These are phyloP conservation scores for Lamellibrachia satsuma DNA, from an alignment of 2,888 invertebrate genomes.

Conservation along the genomic window DNA sequence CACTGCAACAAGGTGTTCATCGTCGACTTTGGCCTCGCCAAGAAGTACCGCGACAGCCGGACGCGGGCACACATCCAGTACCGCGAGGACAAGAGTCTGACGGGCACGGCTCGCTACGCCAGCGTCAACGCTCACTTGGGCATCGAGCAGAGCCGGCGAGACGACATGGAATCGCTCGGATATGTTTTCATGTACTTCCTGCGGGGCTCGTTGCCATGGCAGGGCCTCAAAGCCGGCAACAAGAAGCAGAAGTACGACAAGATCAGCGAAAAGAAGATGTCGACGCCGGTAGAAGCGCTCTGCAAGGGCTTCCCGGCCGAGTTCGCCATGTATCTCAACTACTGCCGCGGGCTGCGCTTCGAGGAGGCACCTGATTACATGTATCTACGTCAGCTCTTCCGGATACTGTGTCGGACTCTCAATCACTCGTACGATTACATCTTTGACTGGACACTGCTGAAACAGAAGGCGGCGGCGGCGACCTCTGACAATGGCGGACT, in stretches of 20 bases:
- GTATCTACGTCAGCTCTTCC: constrained; percentile 31
- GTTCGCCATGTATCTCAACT: constrained; percentile 36
- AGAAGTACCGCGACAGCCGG: constrained; percentile 94
- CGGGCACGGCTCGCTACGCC: constrained; percentile 79
- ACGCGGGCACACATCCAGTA: constrained; percentile 92
- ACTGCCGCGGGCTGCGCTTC: constrained; percentile 34
- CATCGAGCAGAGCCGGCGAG: constrained; percentile 91
- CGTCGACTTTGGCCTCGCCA: constrained; percentile 98
- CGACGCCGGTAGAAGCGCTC: constrained; percentile 95
- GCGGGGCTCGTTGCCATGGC: constrained; percentile 92
- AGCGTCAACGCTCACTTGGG: constrained; percentile 99
- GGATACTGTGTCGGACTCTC: constrained; percentile 33
- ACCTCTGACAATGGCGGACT: neutral
- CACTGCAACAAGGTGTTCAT: constrained; percentile 78
- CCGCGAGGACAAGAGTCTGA: constrained; percentile 68
- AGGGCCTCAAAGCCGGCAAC: constrained; percentile 87
- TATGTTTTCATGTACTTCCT: constrained; percentile 99
- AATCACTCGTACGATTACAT: constrained; percentile 35
- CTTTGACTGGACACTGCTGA: constrained; percentile 37
- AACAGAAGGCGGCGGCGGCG: constrained; percentile 32
- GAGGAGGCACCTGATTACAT: constrained; percentile 36
- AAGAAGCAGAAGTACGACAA: constrained; percentile 99
- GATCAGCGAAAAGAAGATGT: constrained; percentile 99
- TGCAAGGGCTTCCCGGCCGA: constrained; percentile 74
- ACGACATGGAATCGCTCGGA: constrained; percentile 98